Base-by-base conservation (phyloP, 2,888 invertebrate genomes). In the Strigamia maritima region DNA sequence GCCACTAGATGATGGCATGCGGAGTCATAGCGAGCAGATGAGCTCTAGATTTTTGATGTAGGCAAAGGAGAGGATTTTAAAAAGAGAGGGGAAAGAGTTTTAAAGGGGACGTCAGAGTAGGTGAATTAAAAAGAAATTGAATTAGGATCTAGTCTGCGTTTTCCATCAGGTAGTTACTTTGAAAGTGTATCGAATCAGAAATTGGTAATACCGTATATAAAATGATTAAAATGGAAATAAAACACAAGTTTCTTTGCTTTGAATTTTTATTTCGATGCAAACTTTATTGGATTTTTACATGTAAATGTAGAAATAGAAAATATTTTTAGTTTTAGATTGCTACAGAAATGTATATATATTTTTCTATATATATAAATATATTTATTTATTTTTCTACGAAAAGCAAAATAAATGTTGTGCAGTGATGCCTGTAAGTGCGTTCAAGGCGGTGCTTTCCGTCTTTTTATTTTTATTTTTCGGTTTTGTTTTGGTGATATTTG, bases 1-100 rank as follows among this genome's bases (percentile, higher is more conserved):
- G 70, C 70, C 70, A 70, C 70, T 70, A n/a, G 70, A 70, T 70
- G 70, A 70, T 70, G 70, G 70, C 70, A 70, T 70, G 70, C 70
- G 16, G 26, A 54, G 54, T 54, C 54, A 54, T 54, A 54, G 54
- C 54, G 54, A 54, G 54, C 54, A 16, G 54, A n/a, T 8, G 54
- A 70, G 70, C 70, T 70, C 70, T 26, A 70, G 70, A 70, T 70
- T 70, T 70, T 70, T 70, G 26, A 70, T 70, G 70, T 75, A 75
- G 40, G 35, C 35, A 40, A 75, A 38, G 28, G 35, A 40, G 75
- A 75, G 35, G 75, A 38, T 75, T 35, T 38, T 12, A 40, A 75
- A 75, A 75, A 38, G 70, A 70, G 70, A 70, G 70, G 28, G 70
- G 28, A 38, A 35, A 75, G 35, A 75, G 19, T 38, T 75, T 75